Percentiles rank a stretch among this genome's conserved stretches.
Conservation (phyloP, 2,888 invertebrate species). For the Cantharis rufa region DNA sequence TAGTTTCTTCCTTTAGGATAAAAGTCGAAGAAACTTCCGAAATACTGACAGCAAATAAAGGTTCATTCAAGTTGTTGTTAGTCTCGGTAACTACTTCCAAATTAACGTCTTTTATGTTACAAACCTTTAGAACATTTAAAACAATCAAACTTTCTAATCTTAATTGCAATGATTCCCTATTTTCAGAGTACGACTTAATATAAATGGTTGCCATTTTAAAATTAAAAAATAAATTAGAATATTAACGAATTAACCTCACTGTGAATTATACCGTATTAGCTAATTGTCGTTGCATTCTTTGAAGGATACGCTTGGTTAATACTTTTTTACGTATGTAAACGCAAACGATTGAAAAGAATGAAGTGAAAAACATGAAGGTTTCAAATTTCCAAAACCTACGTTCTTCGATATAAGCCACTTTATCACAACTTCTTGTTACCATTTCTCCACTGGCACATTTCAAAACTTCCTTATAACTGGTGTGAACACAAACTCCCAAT, state of each 20-base stretch:
- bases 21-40: constrained; percentile 49
- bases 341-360: constrained; percentile 66
- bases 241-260: not conserved
- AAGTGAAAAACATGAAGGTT: constrained; percentile 68
- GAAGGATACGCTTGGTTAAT: constrained; percentile 68
- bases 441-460: constrained; percentile 81
- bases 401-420: constrained; percentile 83
- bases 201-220: constrained; percentile 17
- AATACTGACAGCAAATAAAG: constrained; percentile 49
- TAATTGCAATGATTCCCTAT: constrained; percentile 6
- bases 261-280: constrained; percentile 62
- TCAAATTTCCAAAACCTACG: constrained; percentile 84
- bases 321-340: constrained; percentile 69
- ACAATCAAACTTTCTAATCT: constrained; percentile 66
- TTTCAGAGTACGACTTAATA: constrained; percentile 7
- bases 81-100: constrained; percentile 55
- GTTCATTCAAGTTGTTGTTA: constrained; percentile 33
- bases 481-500: constrained; percentile 80
- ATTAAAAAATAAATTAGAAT: not conserved
- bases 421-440: constrained; percentile 83
- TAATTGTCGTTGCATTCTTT: constrained; percentile 72
- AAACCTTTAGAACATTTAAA: constrained; percentile 65
- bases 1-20: constrained; percentile 51
- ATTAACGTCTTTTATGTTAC: constrained; percentile 53
- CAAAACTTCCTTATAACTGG: constrained; percentile 81